Base-by-base conservation (phyloP, 2,888 invertebrate species). In the Piscicola geometra region DNA sequence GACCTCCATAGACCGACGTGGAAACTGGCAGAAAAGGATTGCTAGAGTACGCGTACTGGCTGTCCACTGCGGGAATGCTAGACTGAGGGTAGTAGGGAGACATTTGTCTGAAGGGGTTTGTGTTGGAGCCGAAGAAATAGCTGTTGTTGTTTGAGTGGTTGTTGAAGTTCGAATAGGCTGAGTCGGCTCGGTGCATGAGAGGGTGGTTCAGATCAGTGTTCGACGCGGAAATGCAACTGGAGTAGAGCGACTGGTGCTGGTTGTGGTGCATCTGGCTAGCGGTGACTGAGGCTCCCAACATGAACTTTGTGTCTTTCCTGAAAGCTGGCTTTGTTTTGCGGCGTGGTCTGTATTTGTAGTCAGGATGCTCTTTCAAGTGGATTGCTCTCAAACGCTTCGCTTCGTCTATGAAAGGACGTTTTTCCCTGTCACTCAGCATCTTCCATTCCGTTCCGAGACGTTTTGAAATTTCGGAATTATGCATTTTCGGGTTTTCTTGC, bases 341-440 rank as follows among this genome's bases (percentile, higher is more conserved):
- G 81, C 96, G 88, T 60, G 97, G 97, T 81, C 93, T 68, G 88
- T 98, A 99, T 87, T 98, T 98, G 88, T 99, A 98, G 86, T 98
- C 97, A 0, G 98, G 98, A 85, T 99, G 97, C 84, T 98, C 97
- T 87, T 97, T 98, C 98, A 98, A 98, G 88, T 99, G 99, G 73
- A 98, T 93, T 2, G 97, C 96, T 35, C 98, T 89, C 81, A 99
- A 88, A 82, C 98, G 89, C 87, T 98, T 98, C 76, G 99, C 99
- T 85, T 99, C 98, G 86, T 99, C 98, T 84, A 98, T 98, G 87
- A 98, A 99, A 67, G 98, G 98, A 81, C 98, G 89, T 86, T 98
- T 99, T 85, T 98, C 97, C 1, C 92, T 89, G 84, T 98, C 98
- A 79, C 92, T 92, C 77, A 99, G 89, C 79, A 94, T 89, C 86